Base-by-base conservation (phyloP, 30 jellyfish, hydroid and myxozoan genomes). In the Hydra vulgaris region DNA sequence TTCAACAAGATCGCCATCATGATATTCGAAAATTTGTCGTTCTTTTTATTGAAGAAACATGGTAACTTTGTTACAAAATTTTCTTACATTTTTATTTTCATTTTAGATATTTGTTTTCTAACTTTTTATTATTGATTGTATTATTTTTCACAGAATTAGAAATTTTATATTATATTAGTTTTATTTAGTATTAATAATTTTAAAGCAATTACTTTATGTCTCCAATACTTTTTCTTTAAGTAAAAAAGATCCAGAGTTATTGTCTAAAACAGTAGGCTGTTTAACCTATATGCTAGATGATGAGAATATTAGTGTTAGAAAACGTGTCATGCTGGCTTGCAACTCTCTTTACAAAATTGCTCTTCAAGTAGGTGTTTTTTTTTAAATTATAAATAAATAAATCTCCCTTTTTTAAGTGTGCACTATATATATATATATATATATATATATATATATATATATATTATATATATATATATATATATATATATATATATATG, bases 251-350 rank as follows among this genome's bases (percentile, higher is more conserved):
- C 96, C 98, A 25, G 95, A 82, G 16, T 83, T 92, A 0, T 80
- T 92, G 73, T 78, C 98, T 0, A 93, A 92, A 74, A 92, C 98
- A 0, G 85, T 92, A 71, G 95, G 96, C 17, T 88, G 97, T 16
- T 26, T 92, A 26, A 89, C 95, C 1, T 87, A 85, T 82, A 83
- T 92, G 96, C 88, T 92, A 72, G 95, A 79, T 71, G 98, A 92
- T 83, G 94, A 87, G 67, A 92, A 92, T 84, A 95, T 84, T 25
- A 92, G 81, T 84, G 98, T 92, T 27, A 82, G 82, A 89, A 92
- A 92, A 77, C 81, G 98, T 27, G 98, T 92, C 18, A 87, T 92
- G 95, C 70, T 92, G 77, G 98, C 98, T 8, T 92, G 98, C 82
- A 89, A 89, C 1, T 87, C 98, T 0, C 89, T 92, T 17, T 92